Conservation (phyloP, 1,140 invertebrate species). For the Plutomurus gul region DNA sequence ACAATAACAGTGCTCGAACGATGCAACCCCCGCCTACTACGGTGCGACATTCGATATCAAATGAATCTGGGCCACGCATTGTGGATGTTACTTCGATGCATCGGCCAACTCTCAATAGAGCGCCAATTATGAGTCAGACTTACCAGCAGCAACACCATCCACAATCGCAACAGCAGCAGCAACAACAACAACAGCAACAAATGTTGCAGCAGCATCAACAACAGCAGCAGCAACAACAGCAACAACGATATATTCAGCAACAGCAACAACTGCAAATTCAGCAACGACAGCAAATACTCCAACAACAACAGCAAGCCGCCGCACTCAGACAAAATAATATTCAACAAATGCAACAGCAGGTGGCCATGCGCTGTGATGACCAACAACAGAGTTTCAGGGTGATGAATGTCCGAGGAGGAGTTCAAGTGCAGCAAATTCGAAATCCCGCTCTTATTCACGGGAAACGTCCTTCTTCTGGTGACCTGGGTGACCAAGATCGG, state of each 20-base stretch:
- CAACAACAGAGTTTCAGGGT: background rate
- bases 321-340: background rate
- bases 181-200: background rate
- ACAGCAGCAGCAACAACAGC: slow-evolving; percentile 41
- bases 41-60: background rate
- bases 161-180: slow-evolving; percentile 20
- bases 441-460: background rate
- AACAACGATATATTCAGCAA: slow-evolving; percentile 26
- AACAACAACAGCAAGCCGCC: slow-evolving; percentile 17
- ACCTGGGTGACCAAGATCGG: background rate
- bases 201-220: slow-evolving; percentile 25
- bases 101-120: background rate
- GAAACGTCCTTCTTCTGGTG: background rate
- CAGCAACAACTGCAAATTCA: slow-evolving; percentile 24
- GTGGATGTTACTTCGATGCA: background rate
- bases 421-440: background rate
- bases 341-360: slow-evolving; percentile 28
- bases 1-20: background rate
- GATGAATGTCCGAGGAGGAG: background rate
- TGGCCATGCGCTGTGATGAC: background rate
- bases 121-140: background rate
- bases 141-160: slow-evolving; percentile 32
- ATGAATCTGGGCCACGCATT: slow-evolving; percentile 12
- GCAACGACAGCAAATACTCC: slow-evolving; percentile 16
- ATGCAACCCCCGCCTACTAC: background rate